Percentiles rank a stretch among this genome's conserved stretches.
Conservation (phyloP, 2,888 invertebrate species). For the Nomada fucata region DNA sequence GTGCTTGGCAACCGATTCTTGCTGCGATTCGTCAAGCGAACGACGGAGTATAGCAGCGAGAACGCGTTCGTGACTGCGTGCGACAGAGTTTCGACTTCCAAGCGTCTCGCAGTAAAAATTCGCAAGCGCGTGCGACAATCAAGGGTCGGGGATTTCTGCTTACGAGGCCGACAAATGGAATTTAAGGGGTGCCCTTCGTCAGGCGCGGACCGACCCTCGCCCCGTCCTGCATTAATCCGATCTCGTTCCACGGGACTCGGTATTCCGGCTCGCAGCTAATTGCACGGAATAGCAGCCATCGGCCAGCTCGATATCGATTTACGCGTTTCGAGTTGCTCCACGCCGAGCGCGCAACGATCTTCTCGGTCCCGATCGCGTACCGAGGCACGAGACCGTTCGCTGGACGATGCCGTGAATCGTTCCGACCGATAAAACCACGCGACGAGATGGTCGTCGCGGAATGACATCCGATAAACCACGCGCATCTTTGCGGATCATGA, state of each 20-base stretch:
- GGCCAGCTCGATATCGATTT: constrained; percentile 1
- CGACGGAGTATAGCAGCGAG: constrained; percentile 2
- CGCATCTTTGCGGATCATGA: constrained; percentile 46
- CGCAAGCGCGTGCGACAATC: constrained; percentile 20
- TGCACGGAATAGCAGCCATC: not conserved
- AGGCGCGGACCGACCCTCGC: not conserved
- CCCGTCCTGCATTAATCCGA: not conserved
- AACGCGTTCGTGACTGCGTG: constrained; percentile 7
- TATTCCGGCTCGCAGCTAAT: constrained; percentile 10
- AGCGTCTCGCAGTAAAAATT: not conserved
- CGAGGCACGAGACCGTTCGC: not conserved
- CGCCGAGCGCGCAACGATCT: not conserved
- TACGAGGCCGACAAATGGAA: constrained; percentile 9
- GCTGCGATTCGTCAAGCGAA: too few relatives aligned
- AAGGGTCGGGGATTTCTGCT: constrained; percentile 14
- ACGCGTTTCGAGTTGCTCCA: not conserved
- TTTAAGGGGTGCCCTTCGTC: not conserved
- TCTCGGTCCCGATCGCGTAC: not conserved
- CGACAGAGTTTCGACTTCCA: constrained; percentile 22
- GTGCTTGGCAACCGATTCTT: not conserved
- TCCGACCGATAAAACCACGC: constrained; percentile 14
- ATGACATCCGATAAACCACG: constrained; percentile 48
- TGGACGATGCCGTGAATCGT: not conserved
- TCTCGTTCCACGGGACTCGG: not conserved
- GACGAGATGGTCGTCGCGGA: not conserved